Conservation (phyloP, 2,888 invertebrate genomes). For the Ashinkailepas kermadecensis region DNA sequence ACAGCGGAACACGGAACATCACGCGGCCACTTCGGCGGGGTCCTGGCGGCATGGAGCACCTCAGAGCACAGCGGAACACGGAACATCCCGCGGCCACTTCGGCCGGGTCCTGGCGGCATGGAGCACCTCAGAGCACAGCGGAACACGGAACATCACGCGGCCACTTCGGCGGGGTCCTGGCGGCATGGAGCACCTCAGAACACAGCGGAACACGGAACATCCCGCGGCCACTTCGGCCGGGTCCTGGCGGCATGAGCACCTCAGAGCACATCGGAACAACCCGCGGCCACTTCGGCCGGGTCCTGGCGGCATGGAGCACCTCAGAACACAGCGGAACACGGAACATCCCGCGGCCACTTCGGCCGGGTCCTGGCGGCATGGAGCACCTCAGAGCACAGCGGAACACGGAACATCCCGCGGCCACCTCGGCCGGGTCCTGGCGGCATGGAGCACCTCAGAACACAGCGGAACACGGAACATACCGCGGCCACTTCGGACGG, state of each 20-base stretch:
- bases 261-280: not conserved
- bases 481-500: slow-evolving; percentile 25
- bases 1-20: not conserved
- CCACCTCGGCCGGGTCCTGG: slow-evolving; percentile 19
- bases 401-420: not conserved
- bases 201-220: not conserved
- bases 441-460: too few relatives aligned
- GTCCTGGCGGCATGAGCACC: too few relatives aligned
- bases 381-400: not conserved
- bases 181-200: too few relatives aligned
- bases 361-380: too few relatives aligned
- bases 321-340: not conserved
- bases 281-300: slow-evolving; percentile 22
- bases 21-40: slow-evolving; percentile 24
- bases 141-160: not conserved
- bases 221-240: slow-evolving; percentile 25
- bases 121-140: not conserved
- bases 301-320: too few relatives aligned
- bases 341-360: slow-evolving; percentile 26
- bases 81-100: slow-evolving; percentile 26
- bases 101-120: too few relatives aligned
- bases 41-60: too few relatives aligned
- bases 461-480: not conserved
- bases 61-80: not conserved
- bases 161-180: slow-evolving; percentile 15